Evolutionary conservation across 2,113 vertebrate genomes (phyloP), one percentile per base, ranked within the genome.

Genomic region (Lagopus leucura): DNA sequence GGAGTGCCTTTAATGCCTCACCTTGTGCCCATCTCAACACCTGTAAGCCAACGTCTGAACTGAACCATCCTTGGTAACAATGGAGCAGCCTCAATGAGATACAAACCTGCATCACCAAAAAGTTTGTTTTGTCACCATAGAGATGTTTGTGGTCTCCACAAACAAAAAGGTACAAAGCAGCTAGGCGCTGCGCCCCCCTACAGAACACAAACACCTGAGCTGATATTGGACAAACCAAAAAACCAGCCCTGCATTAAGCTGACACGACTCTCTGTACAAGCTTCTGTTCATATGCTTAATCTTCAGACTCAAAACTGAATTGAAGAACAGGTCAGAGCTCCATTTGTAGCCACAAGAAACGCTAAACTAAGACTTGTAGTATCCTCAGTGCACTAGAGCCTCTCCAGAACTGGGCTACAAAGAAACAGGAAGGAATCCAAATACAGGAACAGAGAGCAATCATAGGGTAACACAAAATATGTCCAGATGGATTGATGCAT

Each of bases 41-140:
- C 82, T 55, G n/a, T 28, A 54, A 54, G 52, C 82, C 12, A 58
- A 11, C 0, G 1, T 17, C 79, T 55, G 30, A 40, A 14, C 34
- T 3, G 1, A 10, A 70, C 36, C 48, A n/a, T 2, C 8, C 7
- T 5, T 32, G 42, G 20, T 17, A 54, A 58, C 36, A 32, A 40
- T 30, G 55, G 75, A 42, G 9, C n/a, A 5, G 47, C 3, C 66
- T 63, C 69, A 48, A 34, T 0, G 8, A 74, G 34, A 38, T 50
- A 27, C 18, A 71, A 50, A 13, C 3, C 36, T 9, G 24, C 5
- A 4, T 0, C 4, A 28, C 42, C 30, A 36, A 22, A 6, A 10
- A 6, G 3, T 28, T 13, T 2, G 2, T 0, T 64, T 1, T 60
- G 71, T 3, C 38, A 38, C 24, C 13, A 5, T 0, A 34, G 21